phyloP scores from a whole-genome alignment of 2,888 invertebrate species.

The Nymphalis urticae region DNA sequence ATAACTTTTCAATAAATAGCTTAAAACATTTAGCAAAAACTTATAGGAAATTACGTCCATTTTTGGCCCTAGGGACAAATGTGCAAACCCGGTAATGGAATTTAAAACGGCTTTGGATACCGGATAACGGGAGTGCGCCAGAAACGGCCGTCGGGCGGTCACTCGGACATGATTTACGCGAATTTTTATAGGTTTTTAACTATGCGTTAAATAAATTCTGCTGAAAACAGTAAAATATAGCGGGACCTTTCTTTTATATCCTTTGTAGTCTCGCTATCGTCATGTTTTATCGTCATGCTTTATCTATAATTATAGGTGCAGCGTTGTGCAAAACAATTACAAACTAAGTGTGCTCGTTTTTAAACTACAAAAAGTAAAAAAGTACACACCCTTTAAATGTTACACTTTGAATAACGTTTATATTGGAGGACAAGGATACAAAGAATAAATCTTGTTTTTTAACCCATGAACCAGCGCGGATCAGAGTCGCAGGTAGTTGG shows the following conservation, averaged over 20 bases:
- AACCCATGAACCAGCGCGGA: too few species aligned
- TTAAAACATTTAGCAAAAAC: conserved; percentile 13
- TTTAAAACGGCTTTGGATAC: conserved; percentile 56
- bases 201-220: conserved; percentile 58
- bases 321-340: too few species aligned
- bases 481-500: too few species aligned
- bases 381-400: too few species aligned
- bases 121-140: conserved; percentile 45
- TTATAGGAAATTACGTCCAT: conserved; percentile 16
- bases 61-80: conserved; percentile 28
- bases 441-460: too few species aligned
- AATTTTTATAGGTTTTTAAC: conserved; percentile 65
- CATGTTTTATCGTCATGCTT: neutral
- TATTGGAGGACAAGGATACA: too few species aligned
- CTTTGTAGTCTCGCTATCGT: neutral
- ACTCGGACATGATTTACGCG: conserved; percentile 70
- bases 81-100: conserved; percentile 55
- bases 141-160: conserved; percentile 51
- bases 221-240: conserved; percentile 52
- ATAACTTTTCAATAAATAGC: conserved; percentile 22
- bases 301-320: neutral
- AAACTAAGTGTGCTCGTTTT: too few species aligned
- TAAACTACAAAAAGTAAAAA: too few species aligned
- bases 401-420: too few species aligned
- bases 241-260: conserved; percentile 41